Evolutionary conservation across 2,888 invertebrate genomes (phyloP).

Genomic region (Cordylochernes scorpioides): DNA sequence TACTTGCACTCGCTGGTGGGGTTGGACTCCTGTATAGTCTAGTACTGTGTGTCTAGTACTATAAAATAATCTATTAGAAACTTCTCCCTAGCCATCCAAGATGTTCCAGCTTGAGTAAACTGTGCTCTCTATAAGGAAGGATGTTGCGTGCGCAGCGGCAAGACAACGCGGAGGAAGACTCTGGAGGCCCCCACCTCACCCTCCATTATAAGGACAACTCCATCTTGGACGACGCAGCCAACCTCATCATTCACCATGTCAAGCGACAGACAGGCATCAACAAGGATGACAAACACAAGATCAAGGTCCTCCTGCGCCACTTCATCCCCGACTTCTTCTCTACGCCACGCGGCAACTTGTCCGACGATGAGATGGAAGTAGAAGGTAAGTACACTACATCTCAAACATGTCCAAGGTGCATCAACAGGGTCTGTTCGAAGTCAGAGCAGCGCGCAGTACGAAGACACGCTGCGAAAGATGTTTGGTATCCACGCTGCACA

Average conservation of each 20-base stretch:
- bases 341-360: constrained; percentile 59
- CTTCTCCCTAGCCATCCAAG: no score
- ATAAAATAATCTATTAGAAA: no score
- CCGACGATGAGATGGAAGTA: constrained; percentile 54
- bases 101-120: no score
- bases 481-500: constrained; percentile 74
- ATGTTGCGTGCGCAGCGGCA: no score
- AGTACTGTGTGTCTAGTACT: no score
- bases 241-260: constrained; percentile 82
- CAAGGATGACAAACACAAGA: constrained; percentile 80
- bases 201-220: constrained; percentile 33
- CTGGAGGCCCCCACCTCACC: constrained; percentile 20
- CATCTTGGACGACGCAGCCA: constrained; percentile 74
- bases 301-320: constrained; percentile 66
- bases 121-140: no score
- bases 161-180: constrained; percentile 14
- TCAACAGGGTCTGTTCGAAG: no score
- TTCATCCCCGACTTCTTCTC: constrained; percentile 80
- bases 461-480: constrained; percentile 83
- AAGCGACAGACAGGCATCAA: constrained; percentile 65
- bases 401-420: no score
- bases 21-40: no score
- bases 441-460: constrained; percentile 40
- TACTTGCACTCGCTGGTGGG: no score
- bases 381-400: no score